Evolutionary conservation across 2,113 vertebrate species (phyloP), one percentile per base, ranked within the genome.

Genomic region (Chionis minor): DNA sequence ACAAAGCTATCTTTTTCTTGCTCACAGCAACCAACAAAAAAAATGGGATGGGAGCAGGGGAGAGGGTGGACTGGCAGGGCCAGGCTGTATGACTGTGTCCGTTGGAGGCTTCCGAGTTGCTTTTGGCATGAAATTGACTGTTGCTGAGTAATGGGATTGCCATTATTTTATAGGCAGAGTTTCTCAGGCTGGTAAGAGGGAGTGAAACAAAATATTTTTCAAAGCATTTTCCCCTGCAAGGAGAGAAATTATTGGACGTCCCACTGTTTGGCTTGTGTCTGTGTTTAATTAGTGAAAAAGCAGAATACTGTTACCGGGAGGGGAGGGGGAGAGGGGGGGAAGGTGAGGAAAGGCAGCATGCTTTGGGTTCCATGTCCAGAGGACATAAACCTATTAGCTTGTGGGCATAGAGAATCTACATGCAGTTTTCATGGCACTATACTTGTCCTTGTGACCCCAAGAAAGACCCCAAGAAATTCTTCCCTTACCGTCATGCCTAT

Each of bases 21-120:
- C 42, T 80, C 13, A 21, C 21, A 84, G 14, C 26, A 75, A 23
- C 17, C 26, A 56, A 32, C 8, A 81, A 45, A 77, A 82, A 22
- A 15, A 75, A 14, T 0, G 0, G 44, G 3, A 8, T 55, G 8
- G 12, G 40, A 10, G 14, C 47, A 44, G 38, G 51, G 22, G 16
- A n/a, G 32, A 14, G 14, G 40, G 21, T 1, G 2, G 44, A 20
- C 42, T 49, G 59, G 22, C 32, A 82, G 14, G 32, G 26, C 49
- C 75, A 72, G 9, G 10, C 15, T 51, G 23, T 51, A 23, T 5
- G 13, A 30, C 26, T 73, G 0, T 21, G 19, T 38, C 33, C 55
- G 2, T 20, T 63, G 18, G 38, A 78, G 21, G 8, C 35, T 84
- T 81, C 74, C 14, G 11, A 63, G 42, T 32, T 72, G 20, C 33